Base-by-base conservation (phyloP, 2,888 invertebrate species). In the Orthosia gothica region DNA sequence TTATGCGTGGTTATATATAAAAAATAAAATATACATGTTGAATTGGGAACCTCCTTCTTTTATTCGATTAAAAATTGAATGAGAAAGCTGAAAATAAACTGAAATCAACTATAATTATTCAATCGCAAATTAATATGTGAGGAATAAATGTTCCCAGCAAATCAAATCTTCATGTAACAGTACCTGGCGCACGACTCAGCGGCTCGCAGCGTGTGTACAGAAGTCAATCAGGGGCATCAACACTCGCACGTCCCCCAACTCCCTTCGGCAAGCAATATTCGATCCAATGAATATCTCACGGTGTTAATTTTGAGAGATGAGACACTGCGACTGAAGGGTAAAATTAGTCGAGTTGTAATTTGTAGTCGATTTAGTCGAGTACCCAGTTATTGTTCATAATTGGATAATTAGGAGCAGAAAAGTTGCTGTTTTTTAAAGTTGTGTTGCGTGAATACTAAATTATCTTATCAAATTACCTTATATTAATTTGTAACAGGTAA, bases 201-300 rank as follows among this genome's bases (percentile, higher is more conserved):
- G 76, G 40, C 47, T 63, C 18, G 45, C 55, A 52, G 4, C 62
- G 57, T 86, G 87, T 89, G 88, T 81, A 85, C 83, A 58, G 72
- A 72, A 91, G 85, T 82, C 87, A 89, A 89, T 89, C 89, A 89
- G 83, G 79, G 83, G 69, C 80, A 84, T 83, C 74, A 83, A 85
- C 85, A 87, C 81, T 81, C 74, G 52, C 26, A 70, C 65, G 66
- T 40, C 73, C 74, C 55, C 68, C 15, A 61, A 78, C 76, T 82
- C 45, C 45, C 45, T 15, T n/a, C 61, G 45, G 3, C 20, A 82
- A 86, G 85, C 89, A 87, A 88, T 82, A 87, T 81, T 69, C 76
- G 83, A 82, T 81, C 80, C 85, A 84, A 86, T 88, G 88, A 89
- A 89, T 88, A 86, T 87, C 87, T 84, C 76, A 85, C 77, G 79